Percentiles rank a stretch among this genome's conserved stretches.
These are phyloP conservation scores for Hofmannophila pseudospretella DNA, from an alignment of 2,888 invertebrate genomes.

Conservation along the genomic window DNA sequence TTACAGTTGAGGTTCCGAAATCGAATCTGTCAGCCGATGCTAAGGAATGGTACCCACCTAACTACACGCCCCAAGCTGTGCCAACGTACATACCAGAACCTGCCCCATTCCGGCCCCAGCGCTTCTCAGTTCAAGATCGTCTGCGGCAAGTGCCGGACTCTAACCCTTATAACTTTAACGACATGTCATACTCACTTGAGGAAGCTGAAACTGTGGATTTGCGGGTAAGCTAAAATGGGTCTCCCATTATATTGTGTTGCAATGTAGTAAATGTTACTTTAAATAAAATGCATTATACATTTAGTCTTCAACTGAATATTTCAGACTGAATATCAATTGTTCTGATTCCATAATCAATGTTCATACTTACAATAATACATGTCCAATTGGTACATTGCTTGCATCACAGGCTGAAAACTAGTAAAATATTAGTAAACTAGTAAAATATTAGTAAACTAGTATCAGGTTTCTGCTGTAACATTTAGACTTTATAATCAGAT, in stretches of 20 bases:
- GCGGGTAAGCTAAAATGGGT: constrained; percentile 33
- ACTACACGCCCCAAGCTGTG: constrained; percentile 56
- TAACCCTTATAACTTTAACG: constrained; percentile 58
- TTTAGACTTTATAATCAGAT: too few relatives aligned
- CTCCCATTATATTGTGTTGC: constrained; percentile 5
- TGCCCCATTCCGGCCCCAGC: constrained; percentile 47
- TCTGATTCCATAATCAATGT: too few relatives aligned
- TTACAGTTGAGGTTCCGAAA: constrained; percentile 53
- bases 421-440: too few relatives aligned
- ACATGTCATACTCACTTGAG: constrained; percentile 62
- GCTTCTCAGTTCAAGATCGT: constrained; percentile 67
- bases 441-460: too few relatives aligned
- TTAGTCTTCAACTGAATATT: constrained; percentile 4
- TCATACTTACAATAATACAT: too few relatives aligned
- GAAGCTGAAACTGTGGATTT: constrained; percentile 63
- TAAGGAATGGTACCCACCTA: constrained; percentile 79
- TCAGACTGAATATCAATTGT: too few relatives aligned
- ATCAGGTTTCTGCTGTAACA: too few relatives aligned
- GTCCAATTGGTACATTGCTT: too few relatives aligned
- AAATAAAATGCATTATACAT: background rate
- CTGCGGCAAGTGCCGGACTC: constrained; percentile 68
- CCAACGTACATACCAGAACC: constrained; percentile 48
- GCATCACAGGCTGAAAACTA: too few relatives aligned
- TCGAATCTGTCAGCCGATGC: constrained; percentile 77
- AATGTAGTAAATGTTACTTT: too few relatives aligned